Percentiles rank a stretch among this genome's conserved stretches.
Conservation (phyloP, 2,797 vertebrate genomes). For the Hoplostethus mediterraneus region DNA sequence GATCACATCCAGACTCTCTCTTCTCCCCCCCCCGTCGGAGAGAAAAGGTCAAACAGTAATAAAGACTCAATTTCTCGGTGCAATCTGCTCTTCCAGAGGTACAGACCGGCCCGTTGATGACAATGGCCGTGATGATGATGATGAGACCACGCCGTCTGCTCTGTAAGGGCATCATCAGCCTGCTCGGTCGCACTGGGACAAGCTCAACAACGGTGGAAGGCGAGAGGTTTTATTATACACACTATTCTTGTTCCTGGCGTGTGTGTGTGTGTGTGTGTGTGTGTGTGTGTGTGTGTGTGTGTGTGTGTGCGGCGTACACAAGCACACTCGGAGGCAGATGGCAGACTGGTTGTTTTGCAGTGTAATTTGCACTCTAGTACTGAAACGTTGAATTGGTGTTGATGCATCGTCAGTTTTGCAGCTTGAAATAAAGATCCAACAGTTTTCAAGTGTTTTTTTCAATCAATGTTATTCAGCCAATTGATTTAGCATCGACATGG, state of each 20-base stretch:
- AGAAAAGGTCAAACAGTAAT: conserved; percentile 44
- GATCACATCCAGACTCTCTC: no score
- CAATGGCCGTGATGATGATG: conserved; percentile 13
- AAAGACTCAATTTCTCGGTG: conserved; percentile 18
- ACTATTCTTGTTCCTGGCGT: conserved; percentile 6
- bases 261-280: not conserved
- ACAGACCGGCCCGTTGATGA: not conserved
- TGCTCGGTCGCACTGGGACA: conserved; percentile 2
- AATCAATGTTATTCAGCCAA: no score
- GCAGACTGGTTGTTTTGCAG: no score
- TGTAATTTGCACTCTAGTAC: no score
- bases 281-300: not conserved
- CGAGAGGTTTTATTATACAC: not conserved
- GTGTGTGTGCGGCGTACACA: not conserved
- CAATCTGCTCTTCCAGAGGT: not conserved
- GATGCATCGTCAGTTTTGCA: no score
- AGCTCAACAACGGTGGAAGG: not conserved
- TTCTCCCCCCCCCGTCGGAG: not conserved
- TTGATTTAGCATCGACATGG: no score
- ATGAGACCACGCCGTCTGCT: conserved; percentile 9
- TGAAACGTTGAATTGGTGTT: no score
- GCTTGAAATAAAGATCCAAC: no score
- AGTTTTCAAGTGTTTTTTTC: no score
- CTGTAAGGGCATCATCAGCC: conserved; percentile 25
- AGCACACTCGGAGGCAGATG: no score